Evolutionary conservation across 2,888 invertebrate species (phyloP).

Genomic region (Halocaridina rubra): DNA sequence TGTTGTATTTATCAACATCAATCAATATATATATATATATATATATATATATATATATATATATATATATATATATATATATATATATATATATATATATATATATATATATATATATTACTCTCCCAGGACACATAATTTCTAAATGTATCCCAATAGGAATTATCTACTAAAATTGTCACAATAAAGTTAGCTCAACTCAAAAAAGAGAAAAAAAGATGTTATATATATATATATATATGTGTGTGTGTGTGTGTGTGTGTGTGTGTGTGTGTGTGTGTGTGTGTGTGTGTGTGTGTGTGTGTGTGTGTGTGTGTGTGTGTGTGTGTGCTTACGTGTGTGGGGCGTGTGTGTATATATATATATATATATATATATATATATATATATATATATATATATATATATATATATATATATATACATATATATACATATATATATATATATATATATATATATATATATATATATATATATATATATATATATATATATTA

Average conservation of each 20-base stretch:
- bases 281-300: slow-evolving; percentile 11
- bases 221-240: no score
- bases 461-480: neutral
- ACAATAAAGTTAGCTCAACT: no score
- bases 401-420: neutral
- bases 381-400: neutral
- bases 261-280: slow-evolving; percentile 25
- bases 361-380: neutral
- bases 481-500: neutral
- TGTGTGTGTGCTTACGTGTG: neutral
- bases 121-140: no score
- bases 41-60: no score
- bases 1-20: no score
- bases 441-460: neutral
- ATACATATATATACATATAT: neutral
- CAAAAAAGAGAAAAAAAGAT: no score
- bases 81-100: no score
- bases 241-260: slow-evolving; percentile 27
- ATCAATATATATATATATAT: no score
- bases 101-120: no score
- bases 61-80: no score
- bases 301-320: slow-evolving; percentile 1
- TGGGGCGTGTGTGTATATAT: neutral
- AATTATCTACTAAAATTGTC: no score
- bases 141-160: no score